These are phyloP conservation scores for Piprites chloris DNA, from an alignment of 2,113 vertebrate genomes.

Conservation along the genomic window DNA sequence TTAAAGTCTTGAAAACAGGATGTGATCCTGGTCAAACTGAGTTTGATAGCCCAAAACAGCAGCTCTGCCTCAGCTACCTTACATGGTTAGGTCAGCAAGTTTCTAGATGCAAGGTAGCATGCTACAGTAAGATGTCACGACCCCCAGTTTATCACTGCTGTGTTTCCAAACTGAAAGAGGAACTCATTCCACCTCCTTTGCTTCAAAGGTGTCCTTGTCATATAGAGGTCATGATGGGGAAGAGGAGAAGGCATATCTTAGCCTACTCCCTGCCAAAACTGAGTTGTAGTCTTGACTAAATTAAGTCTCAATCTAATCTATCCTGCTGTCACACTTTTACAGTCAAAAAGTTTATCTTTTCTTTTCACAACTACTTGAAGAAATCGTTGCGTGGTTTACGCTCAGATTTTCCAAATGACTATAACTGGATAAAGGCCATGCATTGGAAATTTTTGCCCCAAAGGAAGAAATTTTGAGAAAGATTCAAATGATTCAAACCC, in stretches of 20 bases:
- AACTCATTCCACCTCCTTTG: background rate
- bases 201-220: background rate
- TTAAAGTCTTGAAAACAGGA: background rate
- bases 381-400: background rate
- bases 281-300: background rate
- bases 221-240: background rate
- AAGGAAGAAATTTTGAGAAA: conserved; percentile 58
- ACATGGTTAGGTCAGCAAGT: accelerated
- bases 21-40: background rate
- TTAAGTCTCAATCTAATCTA: background rate
- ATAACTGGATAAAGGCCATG: background rate
- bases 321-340: background rate
- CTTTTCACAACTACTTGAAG: background rate
- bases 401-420: conserved; percentile 40
- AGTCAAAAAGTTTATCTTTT: conserved; percentile 34
- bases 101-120: background rate
- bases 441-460: conserved; percentile 50
- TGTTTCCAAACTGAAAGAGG: background rate
- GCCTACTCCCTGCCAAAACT: background rate
- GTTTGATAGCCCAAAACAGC: background rate
- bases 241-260: background rate
- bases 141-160: background rate
- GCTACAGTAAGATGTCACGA: background rate
- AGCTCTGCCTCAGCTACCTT: background rate
- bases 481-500: conserved; percentile 47